Percentiles rank a stretch among this genome's conserved stretches.
phyloP scores from a whole-genome alignment of 1,140 invertebrate species.

The Aphis craccivora region DNA sequence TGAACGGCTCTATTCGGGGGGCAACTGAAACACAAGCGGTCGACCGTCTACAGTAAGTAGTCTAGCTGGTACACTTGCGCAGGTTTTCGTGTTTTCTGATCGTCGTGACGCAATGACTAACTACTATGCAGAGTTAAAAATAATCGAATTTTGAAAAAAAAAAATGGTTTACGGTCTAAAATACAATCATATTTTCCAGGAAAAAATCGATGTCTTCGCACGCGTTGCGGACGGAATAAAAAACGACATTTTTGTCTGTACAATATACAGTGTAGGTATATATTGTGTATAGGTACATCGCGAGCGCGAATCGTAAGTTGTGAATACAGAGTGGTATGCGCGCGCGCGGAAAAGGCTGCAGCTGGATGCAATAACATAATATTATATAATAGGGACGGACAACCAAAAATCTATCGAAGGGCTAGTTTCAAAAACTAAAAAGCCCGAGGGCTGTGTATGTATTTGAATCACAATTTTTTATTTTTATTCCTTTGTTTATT shows the following conservation, averaged over 20 bases:
- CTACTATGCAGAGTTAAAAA: background rate
- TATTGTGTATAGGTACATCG: background rate
- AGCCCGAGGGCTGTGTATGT: background rate
- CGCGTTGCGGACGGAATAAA: background rate
- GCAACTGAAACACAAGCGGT: conserved; percentile 66
- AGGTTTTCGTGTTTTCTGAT: background rate
- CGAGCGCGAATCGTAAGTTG: background rate
- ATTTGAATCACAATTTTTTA: background rate
- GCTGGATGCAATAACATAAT: background rate
- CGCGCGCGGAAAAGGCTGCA: background rate
- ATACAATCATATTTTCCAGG: background rate
- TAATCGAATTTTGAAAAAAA: background rate
- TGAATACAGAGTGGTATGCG: background rate
- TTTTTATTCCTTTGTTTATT: background rate
- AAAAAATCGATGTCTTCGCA: background rate
- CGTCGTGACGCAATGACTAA: background rate
- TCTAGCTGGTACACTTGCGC: background rate
- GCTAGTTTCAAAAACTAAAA: background rate
- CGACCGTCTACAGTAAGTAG: background rate
- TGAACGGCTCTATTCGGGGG: conserved; percentile 71
- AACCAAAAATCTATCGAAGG: background rate
- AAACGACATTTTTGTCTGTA: background rate
- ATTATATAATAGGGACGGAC: background rate
- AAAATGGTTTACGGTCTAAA: background rate
- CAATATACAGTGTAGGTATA: too few species aligned